Evolutionary conservation across 2,888 invertebrate genomes (phyloP).

Genomic region (Helicoverpa assulta): DNA sequence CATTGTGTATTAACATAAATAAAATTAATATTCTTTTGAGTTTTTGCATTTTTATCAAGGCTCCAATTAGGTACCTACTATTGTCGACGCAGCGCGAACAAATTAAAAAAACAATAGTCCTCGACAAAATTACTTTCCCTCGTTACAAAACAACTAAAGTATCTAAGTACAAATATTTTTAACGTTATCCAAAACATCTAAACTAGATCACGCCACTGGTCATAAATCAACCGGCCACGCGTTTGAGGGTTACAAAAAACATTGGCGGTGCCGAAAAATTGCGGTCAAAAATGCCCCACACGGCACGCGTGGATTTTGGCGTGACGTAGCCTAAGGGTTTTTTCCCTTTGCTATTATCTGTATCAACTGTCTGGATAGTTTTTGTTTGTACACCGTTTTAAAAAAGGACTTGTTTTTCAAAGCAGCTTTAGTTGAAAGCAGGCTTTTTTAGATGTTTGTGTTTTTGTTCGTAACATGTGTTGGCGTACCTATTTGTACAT

Average conservation of each 20-base stretch:
- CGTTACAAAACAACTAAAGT: not conserved
- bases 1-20: too few relatives aligned
- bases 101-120: too few relatives aligned
- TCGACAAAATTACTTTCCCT: not conserved
- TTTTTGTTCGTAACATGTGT: too few relatives aligned
- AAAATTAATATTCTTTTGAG: too few relatives aligned
- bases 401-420: conserved; percentile 34
- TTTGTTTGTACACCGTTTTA: conserved; percentile 34
- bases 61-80: too few relatives aligned
- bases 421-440: conserved; percentile 7
- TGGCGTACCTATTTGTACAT: not conserved
- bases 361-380: conserved; percentile 39
- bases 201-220: conserved; percentile 74
- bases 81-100: too few relatives aligned
- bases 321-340: conserved; percentile 54
- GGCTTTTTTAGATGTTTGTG: not conserved
- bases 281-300: conserved; percentile 62
- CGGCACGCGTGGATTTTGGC: conserved; percentile 53
- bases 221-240: conserved; percentile 79
- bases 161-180: conserved; percentile 29
- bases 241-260: conserved; percentile 73
- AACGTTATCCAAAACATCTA: conserved; percentile 70
- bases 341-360: conserved; percentile 56
- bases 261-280: conserved; percentile 72
- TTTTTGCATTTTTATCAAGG: too few relatives aligned